phyloP scores from a whole-genome alignment of 2,888 invertebrate genomes.

The Ceraclea dissimilis region DNA sequence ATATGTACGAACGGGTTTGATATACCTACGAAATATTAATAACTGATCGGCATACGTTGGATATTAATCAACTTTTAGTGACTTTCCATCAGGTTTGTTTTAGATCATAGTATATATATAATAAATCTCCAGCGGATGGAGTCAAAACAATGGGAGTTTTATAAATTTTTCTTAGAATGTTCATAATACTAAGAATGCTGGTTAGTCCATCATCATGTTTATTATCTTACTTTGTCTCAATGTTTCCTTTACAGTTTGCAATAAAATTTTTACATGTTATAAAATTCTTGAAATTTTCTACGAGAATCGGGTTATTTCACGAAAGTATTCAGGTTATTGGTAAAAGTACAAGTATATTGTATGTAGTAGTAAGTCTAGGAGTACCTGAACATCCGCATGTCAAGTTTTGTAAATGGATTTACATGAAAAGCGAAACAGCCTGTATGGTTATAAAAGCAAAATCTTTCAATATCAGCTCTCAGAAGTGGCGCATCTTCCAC shows the following conservation, averaged over 20 bases:
- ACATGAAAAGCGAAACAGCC: slow-evolving; percentile 17
- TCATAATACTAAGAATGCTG: not conserved
- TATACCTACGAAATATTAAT: too few relatives aligned
- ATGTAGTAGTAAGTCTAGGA: not conserved
- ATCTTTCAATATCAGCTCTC: slow-evolving; percentile 14
- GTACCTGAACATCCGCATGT: slow-evolving; percentile 6
- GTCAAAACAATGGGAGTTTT: too few relatives aligned
- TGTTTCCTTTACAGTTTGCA: not conserved
- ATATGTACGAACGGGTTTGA: too few relatives aligned
- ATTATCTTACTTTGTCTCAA: not conserved
- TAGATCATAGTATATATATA: too few relatives aligned
- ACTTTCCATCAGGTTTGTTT: too few relatives aligned
- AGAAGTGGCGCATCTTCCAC: not conserved
- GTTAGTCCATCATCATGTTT: not conserved
- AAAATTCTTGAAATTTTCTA: not conserved
- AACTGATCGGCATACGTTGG: too few relatives aligned
- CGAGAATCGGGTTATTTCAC: not conserved
- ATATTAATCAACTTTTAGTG: too few relatives aligned
- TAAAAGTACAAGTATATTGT: not conserved
- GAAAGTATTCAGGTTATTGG: not conserved
- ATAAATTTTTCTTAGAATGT: too few relatives aligned
- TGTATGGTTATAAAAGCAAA: slow-evolving; percentile 12
- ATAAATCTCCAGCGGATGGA: too few relatives aligned
- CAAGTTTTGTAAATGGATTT: slow-evolving; percentile 12
- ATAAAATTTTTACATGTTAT: not conserved